These are phyloP conservation scores for Iphiclides podalirius DNA, from an alignment of 2,888 invertebrate genomes.

Conservation along the genomic window DNA sequence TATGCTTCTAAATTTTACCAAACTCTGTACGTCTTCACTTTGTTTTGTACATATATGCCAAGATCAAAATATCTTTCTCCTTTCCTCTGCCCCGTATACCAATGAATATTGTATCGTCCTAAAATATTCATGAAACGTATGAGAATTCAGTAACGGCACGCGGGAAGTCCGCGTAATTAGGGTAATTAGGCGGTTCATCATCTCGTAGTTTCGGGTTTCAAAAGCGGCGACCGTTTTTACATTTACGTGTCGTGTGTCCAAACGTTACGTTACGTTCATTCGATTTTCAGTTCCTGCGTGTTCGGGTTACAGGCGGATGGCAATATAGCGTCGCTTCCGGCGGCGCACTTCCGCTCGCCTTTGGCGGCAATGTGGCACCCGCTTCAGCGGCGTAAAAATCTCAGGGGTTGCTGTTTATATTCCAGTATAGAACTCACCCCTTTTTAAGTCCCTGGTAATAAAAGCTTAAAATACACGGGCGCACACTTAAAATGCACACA, in stretches of 20 bases:
- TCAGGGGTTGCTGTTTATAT: background rate
- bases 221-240: constrained; percentile 13
- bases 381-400: constrained; percentile 10
- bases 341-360: constrained; percentile 24
- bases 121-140: background rate
- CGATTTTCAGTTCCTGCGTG: constrained; percentile 30
- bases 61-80: background rate
- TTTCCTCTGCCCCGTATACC: background rate
- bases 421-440: background rate
- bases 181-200: constrained; percentile 17
- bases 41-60: no score
- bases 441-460: background rate
- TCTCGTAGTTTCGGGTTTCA: constrained; percentile 11
- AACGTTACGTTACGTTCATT: constrained; percentile 28
- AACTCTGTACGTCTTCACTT: no score
- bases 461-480: background rate
- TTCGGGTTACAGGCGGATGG: constrained; percentile 33
- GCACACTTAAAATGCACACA: no score
- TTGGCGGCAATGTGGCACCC: constrained; percentile 27
- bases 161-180: constrained; percentile 5
- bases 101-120: background rate
- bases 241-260: constrained; percentile 24
- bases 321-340: constrained; percentile 35
- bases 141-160: background rate
- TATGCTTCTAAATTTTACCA: no score